Percentiles rank a stretch among this genome's conserved stretches.
These are phyloP conservation scores for Tragopan temminckii DNA, from an alignment of 2,797 vertebrate genomes.

Conservation along the genomic window DNA sequence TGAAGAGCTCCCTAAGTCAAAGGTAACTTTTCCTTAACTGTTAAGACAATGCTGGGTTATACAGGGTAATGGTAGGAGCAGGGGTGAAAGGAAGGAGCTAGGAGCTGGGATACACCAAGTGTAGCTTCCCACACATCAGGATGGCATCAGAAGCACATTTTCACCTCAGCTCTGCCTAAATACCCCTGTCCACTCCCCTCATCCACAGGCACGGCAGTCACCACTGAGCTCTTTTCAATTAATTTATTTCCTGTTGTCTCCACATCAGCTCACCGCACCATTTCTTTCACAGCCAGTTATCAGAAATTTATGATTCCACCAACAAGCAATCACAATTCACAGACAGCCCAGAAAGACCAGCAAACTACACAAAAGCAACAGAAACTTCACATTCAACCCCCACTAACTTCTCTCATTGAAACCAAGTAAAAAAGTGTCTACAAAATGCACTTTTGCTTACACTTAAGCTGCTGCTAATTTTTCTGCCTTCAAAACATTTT, in stretches of 20 bases:
- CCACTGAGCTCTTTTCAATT: neutral
- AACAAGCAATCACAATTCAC: neutral
- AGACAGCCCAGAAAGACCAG: neutral
- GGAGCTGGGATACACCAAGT: neutral
- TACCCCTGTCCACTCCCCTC: neutral
- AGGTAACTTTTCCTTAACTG: neutral
- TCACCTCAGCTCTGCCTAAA: neutral
- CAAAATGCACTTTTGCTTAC: neutral
- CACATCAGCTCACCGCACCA: neutral
- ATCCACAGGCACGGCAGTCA: neutral
- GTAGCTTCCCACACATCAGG: neutral
- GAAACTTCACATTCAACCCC: neutral
- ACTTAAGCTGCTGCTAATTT: neutral
- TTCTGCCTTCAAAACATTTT: neutral
- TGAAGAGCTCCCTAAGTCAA: neutral
- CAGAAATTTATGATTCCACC: neutral
- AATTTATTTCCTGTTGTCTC: neutral
- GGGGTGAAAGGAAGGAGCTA: neutral
- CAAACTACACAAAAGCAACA: neutral
- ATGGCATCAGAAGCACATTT: fast-evolving
- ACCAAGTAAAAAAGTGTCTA: neutral
- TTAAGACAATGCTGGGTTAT: neutral
- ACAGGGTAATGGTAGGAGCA: neutral
- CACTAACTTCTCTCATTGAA: neutral
- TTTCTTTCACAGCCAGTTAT: neutral